Evolutionary conservation across 2,888 invertebrate species (phyloP), one percentile per base, ranked within the genome.

Genomic region (Unio pictorum): DNA sequence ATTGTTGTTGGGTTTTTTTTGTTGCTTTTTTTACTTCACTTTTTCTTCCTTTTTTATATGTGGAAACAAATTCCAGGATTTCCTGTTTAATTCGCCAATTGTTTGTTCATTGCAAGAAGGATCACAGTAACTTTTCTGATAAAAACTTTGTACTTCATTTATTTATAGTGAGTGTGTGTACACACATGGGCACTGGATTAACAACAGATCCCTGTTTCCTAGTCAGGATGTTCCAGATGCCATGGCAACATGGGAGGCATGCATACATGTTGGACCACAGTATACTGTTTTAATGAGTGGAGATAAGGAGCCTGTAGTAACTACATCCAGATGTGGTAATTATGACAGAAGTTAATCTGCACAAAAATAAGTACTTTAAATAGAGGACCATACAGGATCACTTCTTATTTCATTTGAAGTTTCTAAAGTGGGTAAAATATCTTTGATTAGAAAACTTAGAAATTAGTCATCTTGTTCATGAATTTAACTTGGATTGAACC

Each of bases 121-220:
- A 34, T 34, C 7, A 34, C 5, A 34, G 34, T 34, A 8, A 34
- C 34, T 8, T 34, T 34, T 34, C 34, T 7, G 34, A 34, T 45
- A 45, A 45, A 11, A 45, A 11, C 45, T 45, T 45, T 45, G 45
- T 45, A 45, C 8, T 45, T 45, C 11, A 45, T 45, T 54, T 45
- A 55, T 55, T 17, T 81, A 8, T 75, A 87, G 86, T 8, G 72
- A 75, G 0, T 89, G 90, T 76, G 88, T 89, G 6, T 91, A 87
- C 76, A 90, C 90, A 8, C 86, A 89, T 69, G 91, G 90, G 15
- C 86, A 90, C 66, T 89, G 88, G 80, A 84, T 91, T 23, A 91
- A 91, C 79, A 91, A 91, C 76, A 81, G 91, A 4, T 88, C 91
- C 4, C 75, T 91, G 55, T 88, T 91, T 69, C 91, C 91, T 0